Evolutionary conservation across 2,113 vertebrate genomes (phyloP), one percentile per base, ranked within the genome.

Genomic region (Lota lota): DNA sequence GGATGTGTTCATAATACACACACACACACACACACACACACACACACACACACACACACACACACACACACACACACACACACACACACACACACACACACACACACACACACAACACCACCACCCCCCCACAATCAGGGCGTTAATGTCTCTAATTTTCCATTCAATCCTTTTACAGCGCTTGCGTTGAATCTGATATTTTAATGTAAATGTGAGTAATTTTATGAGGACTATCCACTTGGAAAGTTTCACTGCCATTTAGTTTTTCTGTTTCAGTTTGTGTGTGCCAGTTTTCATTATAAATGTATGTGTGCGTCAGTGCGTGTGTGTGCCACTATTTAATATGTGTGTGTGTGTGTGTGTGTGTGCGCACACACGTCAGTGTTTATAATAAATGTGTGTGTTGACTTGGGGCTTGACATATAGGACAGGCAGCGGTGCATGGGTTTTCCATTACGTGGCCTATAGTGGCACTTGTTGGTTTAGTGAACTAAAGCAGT

Each of bases 71-170:
- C 40, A 64, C 72, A 67, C 36, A 62, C 56, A 47, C 51, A 51
- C 53, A 33, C 40, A 21, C 40, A 21, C 47, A 22, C 36, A 22
- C 19, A 16, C 22, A 19, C 33, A 8, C 63, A 53, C 63, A 65
- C 40, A 65, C 36, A 50, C 62, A 40, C 40, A 12, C 40, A 14
- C 40, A 47, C 40, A 47, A n/a, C n/a, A 19, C 15, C 22, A n/a
- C 19, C 33, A 50, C 61, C 50, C 63, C 14, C n/a, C n/a, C n/a
- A n/a, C n/a, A n/a, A 67, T 17, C 61, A 81, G 84, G 79, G 84
- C 76, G 80, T 87, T 88, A 21, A 74, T 84, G 71, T 67, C 62
- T 68, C 78, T 69, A 47, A 79, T 84, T 84, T 90, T 87, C 82
- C 83, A 81, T 83, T 83, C 78, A 82, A 72, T 54, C 59, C 53